Evolutionary conservation across 2,113 vertebrate genomes (phyloP).

Genomic region (Corapipo altera): DNA sequence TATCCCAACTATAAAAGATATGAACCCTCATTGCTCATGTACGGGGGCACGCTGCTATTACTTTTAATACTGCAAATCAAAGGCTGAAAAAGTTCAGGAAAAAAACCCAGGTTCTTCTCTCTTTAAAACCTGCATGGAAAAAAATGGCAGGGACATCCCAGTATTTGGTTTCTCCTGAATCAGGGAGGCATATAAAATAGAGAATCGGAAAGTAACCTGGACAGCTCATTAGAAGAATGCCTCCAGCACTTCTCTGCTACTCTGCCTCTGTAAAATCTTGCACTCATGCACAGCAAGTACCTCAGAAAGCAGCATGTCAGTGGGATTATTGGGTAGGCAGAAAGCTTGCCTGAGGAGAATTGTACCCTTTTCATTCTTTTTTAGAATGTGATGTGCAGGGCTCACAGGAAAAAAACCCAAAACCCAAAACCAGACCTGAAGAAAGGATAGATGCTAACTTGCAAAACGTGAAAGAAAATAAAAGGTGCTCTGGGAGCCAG

Average conservation of each 20-base stretch:
- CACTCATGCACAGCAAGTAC: background rate
- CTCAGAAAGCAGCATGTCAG: conserved; percentile 12
- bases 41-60: background rate
- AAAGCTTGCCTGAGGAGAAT: conserved; percentile 34
- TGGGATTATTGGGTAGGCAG: conserved; percentile 52
- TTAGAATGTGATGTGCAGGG: background rate
- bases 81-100: background rate
- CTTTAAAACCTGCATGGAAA: background rate
- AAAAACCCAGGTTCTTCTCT: background rate
- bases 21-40: rapidly evolving
- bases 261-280: background rate
- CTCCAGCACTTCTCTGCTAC: conserved; percentile 9
- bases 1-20: background rate
- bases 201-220: background rate
- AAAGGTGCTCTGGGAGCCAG: conserved; percentile 15
- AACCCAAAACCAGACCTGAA: background rate
- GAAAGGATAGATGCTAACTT: conserved; percentile 25
- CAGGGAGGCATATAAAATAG: background rate
- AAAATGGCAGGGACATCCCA: background rate
- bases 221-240: conserved; percentile 47
- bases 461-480: conserved; percentile 17
- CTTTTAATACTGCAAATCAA: background rate
- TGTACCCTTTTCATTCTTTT: background rate
- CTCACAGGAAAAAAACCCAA: background rate
- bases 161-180: background rate